These are phyloP conservation scores for Drosophila hamatofila DNA, from an alignment of 2,888 invertebrate species.

Conservation along the genomic window DNA sequence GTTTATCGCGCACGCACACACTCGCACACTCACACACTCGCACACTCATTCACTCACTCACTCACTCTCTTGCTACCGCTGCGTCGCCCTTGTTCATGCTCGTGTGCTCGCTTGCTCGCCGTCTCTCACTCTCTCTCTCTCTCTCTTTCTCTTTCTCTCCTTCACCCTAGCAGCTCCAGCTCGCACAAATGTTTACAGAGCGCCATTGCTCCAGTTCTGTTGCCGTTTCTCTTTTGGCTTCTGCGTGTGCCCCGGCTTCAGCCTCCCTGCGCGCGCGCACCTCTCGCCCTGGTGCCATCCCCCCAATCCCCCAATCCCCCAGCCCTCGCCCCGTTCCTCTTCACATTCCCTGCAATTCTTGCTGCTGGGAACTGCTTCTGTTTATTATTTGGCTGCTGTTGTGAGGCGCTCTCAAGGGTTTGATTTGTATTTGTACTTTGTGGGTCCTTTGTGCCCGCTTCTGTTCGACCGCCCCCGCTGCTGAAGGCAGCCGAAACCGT, in stretches of 20 bases:
- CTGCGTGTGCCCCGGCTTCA: slow-evolving; percentile 35
- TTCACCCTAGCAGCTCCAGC: slow-evolving; percentile 7
- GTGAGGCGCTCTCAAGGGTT: slow-evolving; percentile 74
- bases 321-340: not conserved
- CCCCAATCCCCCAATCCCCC: not conserved
- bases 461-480: slow-evolving; percentile 1
- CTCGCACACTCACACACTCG: slow-evolving; percentile 8
- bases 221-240: slow-evolving; percentile 44
- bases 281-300: not conserved
- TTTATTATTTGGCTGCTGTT: slow-evolving; percentile 70
- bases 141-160: slow-evolving; percentile 19
- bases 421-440: slow-evolving; percentile 77
- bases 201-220: slow-evolving; percentile 69
- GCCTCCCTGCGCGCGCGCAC: slow-evolving; percentile 47
- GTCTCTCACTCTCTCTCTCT: slow-evolving; percentile 20
- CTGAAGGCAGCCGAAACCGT: slow-evolving; percentile 20
- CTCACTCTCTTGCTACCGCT: slow-evolving; percentile 12
- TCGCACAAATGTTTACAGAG: slow-evolving; percentile 60
- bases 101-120: slow-evolving; percentile 19
- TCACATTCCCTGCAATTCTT: not conserved
- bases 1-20: slow-evolving; percentile 29
- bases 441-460: slow-evolving; percentile 61
- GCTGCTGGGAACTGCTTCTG: slow-evolving; percentile 39
- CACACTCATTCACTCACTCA: not conserved
- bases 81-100: slow-evolving; percentile 16